A percentile compares a stretch with the other conserved stretches of the same genome.
phyloP scores from a whole-genome alignment of 2,113 vertebrate genomes.

The Macquaria ambigua region DNA sequence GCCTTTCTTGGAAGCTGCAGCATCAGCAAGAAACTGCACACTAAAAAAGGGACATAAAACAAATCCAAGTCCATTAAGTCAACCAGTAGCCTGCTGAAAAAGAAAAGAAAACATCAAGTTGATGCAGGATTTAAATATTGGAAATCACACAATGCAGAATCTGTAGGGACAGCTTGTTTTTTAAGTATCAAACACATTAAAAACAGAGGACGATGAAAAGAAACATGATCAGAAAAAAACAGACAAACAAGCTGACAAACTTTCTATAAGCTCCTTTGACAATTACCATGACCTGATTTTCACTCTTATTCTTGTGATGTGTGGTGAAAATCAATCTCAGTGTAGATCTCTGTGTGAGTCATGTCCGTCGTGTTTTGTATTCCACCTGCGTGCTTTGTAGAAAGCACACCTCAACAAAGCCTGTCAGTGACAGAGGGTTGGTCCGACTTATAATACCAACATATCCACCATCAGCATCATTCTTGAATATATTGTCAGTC shows the following conservation, averaged over 20 bases:
- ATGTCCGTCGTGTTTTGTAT: neutral
- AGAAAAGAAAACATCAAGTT: slow-evolving; percentile 19
- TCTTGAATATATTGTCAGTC: slow-evolving; percentile 6
- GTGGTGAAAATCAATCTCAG: neutral
- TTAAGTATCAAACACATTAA: slow-evolving; percentile 26
- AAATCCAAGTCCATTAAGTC: slow-evolving; percentile 59
- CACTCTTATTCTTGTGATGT: slow-evolving; percentile 1
- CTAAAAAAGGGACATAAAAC: slow-evolving; percentile 65
- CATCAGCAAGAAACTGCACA: slow-evolving; percentile 63
- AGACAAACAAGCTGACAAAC: slow-evolving; percentile 31
- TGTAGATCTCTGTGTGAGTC: neutral
- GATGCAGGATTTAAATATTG: slow-evolving; percentile 41
- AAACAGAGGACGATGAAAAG: slow-evolving; percentile 33
- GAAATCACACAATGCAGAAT: slow-evolving; percentile 33
- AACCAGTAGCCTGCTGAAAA: slow-evolving; percentile 12
- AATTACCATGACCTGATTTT: slow-evolving; percentile 33
- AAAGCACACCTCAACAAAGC: slow-evolving; percentile 3
- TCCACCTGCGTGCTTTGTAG: neutral
- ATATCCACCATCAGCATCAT: slow-evolving; percentile 8
- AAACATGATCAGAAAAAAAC: slow-evolving; percentile 11
- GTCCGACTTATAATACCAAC: neutral
- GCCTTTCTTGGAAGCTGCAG: slow-evolving; percentile 53
- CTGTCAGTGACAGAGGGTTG: slow-evolving; percentile 17
- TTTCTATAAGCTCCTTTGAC: slow-evolving; percentile 39
- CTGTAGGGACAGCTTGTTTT: slow-evolving; percentile 41